Conservation (phyloP, 2,797 vertebrate genomes). For the Girardinus metallicus region DNA sequence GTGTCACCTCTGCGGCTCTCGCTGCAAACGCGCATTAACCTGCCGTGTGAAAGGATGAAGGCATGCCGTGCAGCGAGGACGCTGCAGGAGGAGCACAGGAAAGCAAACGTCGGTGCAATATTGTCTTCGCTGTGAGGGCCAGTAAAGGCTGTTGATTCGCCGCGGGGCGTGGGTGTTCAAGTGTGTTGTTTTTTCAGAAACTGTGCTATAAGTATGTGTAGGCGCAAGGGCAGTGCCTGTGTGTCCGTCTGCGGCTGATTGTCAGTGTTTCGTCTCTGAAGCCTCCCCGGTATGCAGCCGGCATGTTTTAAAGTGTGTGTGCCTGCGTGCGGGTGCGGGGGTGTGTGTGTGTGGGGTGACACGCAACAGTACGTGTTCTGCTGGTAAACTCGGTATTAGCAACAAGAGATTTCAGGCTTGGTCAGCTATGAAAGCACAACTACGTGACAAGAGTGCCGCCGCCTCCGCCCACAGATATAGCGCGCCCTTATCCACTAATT, state of each 20-base stretch:
- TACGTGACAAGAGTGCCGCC: constrained; percentile 67
- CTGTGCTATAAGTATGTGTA: constrained; percentile 63
- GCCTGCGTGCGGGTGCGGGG: constrained; percentile 12
- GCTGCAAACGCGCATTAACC: constrained; percentile 54
- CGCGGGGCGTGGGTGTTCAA: constrained; percentile 58
- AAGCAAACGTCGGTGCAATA: constrained; percentile 17
- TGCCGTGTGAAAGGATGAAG: constrained; percentile 47
- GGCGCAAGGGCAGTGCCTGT: constrained; percentile 50
- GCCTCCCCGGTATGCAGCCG: constrained; percentile 19
- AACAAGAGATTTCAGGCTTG: constrained; percentile 77
- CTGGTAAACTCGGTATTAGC: constrained; percentile 68
- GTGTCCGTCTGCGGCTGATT: constrained; percentile 46
- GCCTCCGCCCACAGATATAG: constrained; percentile 66
- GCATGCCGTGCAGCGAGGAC: constrained; percentile 43
- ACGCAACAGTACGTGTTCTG: constrained; percentile 52
- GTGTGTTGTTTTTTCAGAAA: constrained; percentile 66
- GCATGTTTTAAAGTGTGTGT: constrained; percentile 26
- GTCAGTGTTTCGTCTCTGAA: constrained; percentile 51
- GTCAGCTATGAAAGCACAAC: constrained; percentile 77
- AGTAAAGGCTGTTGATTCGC: constrained; percentile 45
- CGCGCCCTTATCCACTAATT: constrained; percentile 76
- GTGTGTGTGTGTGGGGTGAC: not conserved
- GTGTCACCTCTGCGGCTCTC: constrained; percentile 27
- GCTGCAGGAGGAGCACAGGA: not conserved
- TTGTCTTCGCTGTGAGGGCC: constrained; percentile 37